Evolutionary conservation across 2,797 vertebrate genomes (phyloP), one percentile per base, ranked within the genome.

Genomic region (Coregonus ussuriensis): DNA sequence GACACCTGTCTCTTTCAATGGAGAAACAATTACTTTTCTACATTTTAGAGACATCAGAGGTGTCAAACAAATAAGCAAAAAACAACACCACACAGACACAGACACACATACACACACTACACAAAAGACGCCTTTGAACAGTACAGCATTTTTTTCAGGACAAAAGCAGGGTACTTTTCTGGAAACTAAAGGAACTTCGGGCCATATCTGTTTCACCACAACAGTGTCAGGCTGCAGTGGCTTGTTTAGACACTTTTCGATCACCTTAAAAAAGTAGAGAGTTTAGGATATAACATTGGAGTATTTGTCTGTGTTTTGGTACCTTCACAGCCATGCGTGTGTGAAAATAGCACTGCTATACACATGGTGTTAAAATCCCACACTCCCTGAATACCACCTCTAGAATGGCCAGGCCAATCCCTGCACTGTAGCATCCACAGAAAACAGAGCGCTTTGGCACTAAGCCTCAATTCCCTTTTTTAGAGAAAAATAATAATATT

Each of bases 111-210:
- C 18, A 82, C 71, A 37, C 71, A 69, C 72, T 67, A 81, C 79
- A 83, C 85, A 87, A 89, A 88, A 89, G 88, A 90, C 79, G 87
- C 89, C 91, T 94, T 94, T 91, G 88, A 93, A 89, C 90, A 91
- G 73, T 89, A 83, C 81, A 88, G 85, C 84, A 85, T 92, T 91
- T 91, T 91, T 91, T 88, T 91, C 90, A 87, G 83, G 88, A 91
- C 91, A 84, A 86, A 92, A 94, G 92, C 93, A 95, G 94, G 93
- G 94, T 93, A 92, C 88, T 93, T 93, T 89, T 94, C 86, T 93
- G 92, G 90, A 89, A 88, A 85, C 82, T 89, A 84, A 91, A 94
- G 93, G 94, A 94, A 94, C 93, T 89, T 87, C 93, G 94, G 94
- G 93, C 94, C 94, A 95, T 95, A 93, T 92, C 77, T 88, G 88